Conservation (phyloP, 2,888 invertebrate species). For the Pollenia griseotomentosa region DNA sequence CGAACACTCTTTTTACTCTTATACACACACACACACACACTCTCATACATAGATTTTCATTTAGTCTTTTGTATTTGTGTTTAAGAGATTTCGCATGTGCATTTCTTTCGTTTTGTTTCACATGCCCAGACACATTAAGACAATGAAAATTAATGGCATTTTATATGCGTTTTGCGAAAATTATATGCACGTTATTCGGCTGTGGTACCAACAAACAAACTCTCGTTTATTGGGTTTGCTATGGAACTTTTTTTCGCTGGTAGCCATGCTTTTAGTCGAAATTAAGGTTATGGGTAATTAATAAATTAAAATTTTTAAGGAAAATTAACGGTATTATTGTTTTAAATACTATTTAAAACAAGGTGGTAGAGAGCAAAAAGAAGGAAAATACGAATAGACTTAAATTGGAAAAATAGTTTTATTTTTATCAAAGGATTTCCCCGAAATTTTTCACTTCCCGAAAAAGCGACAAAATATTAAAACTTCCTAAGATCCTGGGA, state of each 20-base stretch:
- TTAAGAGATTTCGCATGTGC: conserved; percentile 10
- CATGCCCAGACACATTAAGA: conserved; percentile 69
- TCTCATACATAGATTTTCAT: conserved; percentile 4
- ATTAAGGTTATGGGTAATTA: conserved; percentile 35
- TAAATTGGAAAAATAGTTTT: too few species aligned
- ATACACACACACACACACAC: neutral
- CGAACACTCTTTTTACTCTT: conserved; percentile 1
- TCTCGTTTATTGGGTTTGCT: neutral
- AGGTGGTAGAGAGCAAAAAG: too few species aligned
- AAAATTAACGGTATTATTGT: conserved; percentile 33
- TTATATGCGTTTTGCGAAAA: conserved; percentile 66
- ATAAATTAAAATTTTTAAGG: conserved; percentile 32
- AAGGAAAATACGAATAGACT: too few species aligned
- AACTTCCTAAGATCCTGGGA: too few species aligned
- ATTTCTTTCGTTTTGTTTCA: neutral
- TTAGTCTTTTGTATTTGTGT: neutral
- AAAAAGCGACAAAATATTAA: too few species aligned
- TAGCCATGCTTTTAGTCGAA: neutral
- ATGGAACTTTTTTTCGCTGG: neutral
- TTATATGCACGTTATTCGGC: conserved; percentile 44
- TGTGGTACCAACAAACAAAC: neutral
- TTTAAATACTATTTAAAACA: conserved; percentile 47
- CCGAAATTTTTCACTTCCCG: too few species aligned
- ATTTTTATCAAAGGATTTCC: too few species aligned
- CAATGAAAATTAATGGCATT: conserved; percentile 72